phyloP scores from a whole-genome alignment of 1,140 invertebrate species.

The Papilio helenus region DNA sequence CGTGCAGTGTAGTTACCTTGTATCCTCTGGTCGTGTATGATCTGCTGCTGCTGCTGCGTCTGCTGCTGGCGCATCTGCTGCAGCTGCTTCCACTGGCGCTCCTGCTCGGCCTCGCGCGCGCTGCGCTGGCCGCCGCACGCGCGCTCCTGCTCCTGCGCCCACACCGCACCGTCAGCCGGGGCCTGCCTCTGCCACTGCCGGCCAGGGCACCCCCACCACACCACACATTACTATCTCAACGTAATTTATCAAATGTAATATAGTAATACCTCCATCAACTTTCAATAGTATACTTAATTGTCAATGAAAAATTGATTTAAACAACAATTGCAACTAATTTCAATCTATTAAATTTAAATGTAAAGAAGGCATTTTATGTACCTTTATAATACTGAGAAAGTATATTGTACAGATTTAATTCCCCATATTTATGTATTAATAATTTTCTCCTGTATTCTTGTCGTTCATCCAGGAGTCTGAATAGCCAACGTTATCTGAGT shows the following conservation, averaged over 20 bases:
- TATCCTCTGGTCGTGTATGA: slow-evolving; percentile 89
- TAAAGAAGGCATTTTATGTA: background rate
- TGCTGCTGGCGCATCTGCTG: slow-evolving; percentile 91
- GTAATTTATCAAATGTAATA: background rate
- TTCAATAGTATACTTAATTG: background rate
- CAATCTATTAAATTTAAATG: background rate
- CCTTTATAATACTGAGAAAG: too few relatives aligned
- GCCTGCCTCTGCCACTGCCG: background rate
- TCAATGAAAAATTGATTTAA: background rate
- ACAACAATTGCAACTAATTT: background rate
- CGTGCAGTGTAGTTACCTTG: slow-evolving; percentile 83
- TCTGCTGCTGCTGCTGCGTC: slow-evolving; percentile 91
- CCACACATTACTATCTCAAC: slow-evolving; percentile 26
- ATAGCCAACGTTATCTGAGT: background rate
- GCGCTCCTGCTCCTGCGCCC: slow-evolving; percentile 72
- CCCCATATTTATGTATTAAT: too few relatives aligned
- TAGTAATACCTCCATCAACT: background rate
- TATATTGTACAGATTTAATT: too few relatives aligned
- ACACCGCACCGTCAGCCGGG: slow-evolving; percentile 30
- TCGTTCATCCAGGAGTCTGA: background rate
- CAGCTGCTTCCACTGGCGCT: slow-evolving; percentile 93
- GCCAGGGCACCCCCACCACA: background rate
- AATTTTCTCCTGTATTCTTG: too few relatives aligned
- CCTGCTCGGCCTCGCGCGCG: slow-evolving; percentile 91
- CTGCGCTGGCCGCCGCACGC: slow-evolving; percentile 74